A percentile compares a stretch with the other conserved stretches of the same genome.
Conservation (phyloP, 2,113 vertebrate genomes). For the Felis chaus region DNA sequence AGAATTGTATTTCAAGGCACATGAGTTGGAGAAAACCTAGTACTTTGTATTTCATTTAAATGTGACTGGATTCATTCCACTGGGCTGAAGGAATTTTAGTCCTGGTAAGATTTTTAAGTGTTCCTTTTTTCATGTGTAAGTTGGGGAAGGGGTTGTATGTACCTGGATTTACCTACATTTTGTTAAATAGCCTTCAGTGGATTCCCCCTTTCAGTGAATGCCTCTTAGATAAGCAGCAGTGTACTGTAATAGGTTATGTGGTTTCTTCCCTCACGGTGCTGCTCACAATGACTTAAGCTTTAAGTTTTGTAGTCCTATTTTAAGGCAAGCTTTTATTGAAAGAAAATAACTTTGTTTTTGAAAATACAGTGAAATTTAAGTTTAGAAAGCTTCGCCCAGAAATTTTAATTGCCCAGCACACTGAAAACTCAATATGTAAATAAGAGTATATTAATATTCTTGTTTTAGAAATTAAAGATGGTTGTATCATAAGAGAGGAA, state of each 20-base stretch:
- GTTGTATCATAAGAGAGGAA: neutral
- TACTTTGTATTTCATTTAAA: neutral
- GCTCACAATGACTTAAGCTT: neutral
- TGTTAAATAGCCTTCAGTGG: neutral
- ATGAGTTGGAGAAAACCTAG: neutral
- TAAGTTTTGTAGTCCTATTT: neutral
- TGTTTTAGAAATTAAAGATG: constrained; percentile 28
- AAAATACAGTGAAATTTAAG: neutral
- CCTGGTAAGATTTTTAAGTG: neutral
- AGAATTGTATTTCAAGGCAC: neutral
- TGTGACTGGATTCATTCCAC: neutral
- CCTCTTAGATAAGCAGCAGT: neutral
- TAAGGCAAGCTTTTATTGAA: neutral
- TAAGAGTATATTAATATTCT: neutral
- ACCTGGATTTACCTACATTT: neutral
- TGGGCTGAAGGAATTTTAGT: neutral
- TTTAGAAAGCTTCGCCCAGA: neutral
- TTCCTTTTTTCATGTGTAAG: neutral
- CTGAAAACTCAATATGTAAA: neutral
- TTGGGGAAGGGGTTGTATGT: neutral
- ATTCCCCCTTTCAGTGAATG: neutral
- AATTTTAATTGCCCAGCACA: neutral
- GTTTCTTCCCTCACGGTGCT: neutral
- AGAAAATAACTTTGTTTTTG: neutral
- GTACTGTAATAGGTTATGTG: neutral